Base-by-base conservation (phyloP, 2,113 vertebrate species). In the Tragelaphus buxtoni region DNA sequence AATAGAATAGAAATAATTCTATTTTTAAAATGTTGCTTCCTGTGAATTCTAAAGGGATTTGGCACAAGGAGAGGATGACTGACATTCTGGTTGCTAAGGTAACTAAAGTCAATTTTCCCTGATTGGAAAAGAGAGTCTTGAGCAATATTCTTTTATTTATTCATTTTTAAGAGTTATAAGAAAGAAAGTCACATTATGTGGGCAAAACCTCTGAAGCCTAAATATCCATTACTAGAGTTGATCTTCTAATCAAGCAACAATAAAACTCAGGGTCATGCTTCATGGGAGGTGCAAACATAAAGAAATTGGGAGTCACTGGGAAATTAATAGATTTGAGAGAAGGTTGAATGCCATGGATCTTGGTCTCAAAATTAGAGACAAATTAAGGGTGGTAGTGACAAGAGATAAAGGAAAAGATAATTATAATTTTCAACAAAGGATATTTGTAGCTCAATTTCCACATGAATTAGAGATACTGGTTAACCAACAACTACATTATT, bases 1-100 rank as follows among this genome's bases (percentile, higher is more conserved):
- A 95, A 87, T 61, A 80, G 20, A 90, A 93, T 76, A 72, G 53
- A 95, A 95, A 84, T 87, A 32, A 76, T 42, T 96, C 30, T 65
- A 81, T 94, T 91, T 96, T 77, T 56, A 97, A 88, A 91, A 79
- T 82, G 1, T 53, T 81, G 24, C 18, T 91, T 3, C 81, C 45
- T 56, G 53, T 87, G 92, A 90, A 94, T 79, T 76, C 63, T 88
- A 81, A 93, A 93, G 47, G 58, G 53, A 87, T 87, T 89, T 84
- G 12, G 3, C 35, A 30, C 13, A 30, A 14, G 5, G 14, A 90
- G 42, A 95, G n/a, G 91, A 92, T 91, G 88, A 93, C 42, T 94
- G 92, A 61, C n/a, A 84, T 55, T 97, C 49, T 35, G n/a, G 79
- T 91, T 93, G 42, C 79, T 84, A 92, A 84, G 90, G 30, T 26